These are phyloP conservation scores for Cephus spinipes DNA, from an alignment of 2,888 invertebrate genomes.

Conservation along the genomic window DNA sequence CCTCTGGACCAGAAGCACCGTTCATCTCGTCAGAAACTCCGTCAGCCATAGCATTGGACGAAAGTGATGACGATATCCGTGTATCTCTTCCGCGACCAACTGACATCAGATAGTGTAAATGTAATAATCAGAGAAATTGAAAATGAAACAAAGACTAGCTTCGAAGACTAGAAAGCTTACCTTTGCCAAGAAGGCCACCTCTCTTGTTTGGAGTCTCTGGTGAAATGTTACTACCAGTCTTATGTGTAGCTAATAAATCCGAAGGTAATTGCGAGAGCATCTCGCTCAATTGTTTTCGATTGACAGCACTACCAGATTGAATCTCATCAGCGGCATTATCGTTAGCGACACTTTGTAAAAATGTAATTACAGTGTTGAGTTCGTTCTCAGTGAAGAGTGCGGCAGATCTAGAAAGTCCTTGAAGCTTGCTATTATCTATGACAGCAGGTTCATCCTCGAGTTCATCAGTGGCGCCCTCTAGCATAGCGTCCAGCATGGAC, in stretches of 20 bases:
- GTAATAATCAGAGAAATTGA: neutral
- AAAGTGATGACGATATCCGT: constrained; percentile 45
- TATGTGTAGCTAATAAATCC: constrained; percentile 32
- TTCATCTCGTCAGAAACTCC: constrained; percentile 53
- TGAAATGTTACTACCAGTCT: constrained; percentile 40
- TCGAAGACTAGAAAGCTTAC: constrained; percentile 40
- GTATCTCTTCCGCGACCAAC: constrained; percentile 50
- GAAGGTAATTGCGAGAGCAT: constrained; percentile 67
- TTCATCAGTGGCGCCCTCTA: constrained; percentile 67
- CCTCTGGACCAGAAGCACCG: constrained; percentile 52
- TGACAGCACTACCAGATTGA: constrained; percentile 51
- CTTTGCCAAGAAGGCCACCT: constrained; percentile 63
- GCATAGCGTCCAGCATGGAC: constrained; percentile 80
- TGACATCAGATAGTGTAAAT: constrained; percentile 18
- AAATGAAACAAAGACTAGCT: neutral
- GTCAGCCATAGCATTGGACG: constrained; percentile 53
- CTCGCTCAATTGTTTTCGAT: constrained; percentile 67
- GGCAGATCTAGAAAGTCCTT: constrained; percentile 74
- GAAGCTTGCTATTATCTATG: constrained; percentile 67
- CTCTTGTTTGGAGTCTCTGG: constrained; percentile 57
- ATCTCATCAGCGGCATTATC: constrained; percentile 47
- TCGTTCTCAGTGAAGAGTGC: constrained; percentile 78
- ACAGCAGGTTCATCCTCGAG: constrained; percentile 67
- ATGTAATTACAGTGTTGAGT: constrained; percentile 72
- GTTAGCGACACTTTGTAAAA: constrained; percentile 68